Evolutionary conservation across 1,140 invertebrate genomes (phyloP), one percentile per base, ranked within the genome.

Genomic region (Rhagoletis pomonella): DNA sequence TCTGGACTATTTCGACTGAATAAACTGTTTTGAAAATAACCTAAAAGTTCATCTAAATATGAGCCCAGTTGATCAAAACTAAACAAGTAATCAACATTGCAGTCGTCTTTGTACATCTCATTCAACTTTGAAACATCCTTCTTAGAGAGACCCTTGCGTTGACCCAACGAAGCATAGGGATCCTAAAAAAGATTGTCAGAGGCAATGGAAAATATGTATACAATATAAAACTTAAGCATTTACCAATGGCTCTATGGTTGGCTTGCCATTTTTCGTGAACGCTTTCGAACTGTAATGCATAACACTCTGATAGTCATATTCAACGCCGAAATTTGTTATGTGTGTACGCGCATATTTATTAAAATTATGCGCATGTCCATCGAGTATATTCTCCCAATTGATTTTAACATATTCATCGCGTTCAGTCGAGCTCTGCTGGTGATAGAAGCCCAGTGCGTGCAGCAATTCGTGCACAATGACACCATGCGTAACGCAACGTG

Each of bases 371-470:
- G 95, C 95, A 39, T 93, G 94, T 1, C 95, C 95, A 94, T 92
- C 90, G 9, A 92, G 67, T 58, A 97, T 95, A 90, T 97, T 97
- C 67, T 96, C 93, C 92, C 94, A 95, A 65, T 94, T 93, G 86
- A 97, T 95, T 47, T 92, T 94, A 2, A 97, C 95, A 90, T 95
- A 97, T 4, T 95, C 90, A 89, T 97, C 96, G 19, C 96, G 93
- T 91, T 97, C 95, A 47, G 94, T 93, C 29, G 96, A 94, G 89
- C 95, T 95, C 90, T 97, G 96, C 93, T 97, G 96, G 89, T 97
- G 95, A 84, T 94, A 94, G 92, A 96, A 96, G n/a, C 96, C 96
- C 1, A 96, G 92, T 4, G 96, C 95, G 89, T 96, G 96, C 91
- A 96, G 93, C 88, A 96, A 93, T 92, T 96, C 96, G 90, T 97